Base-by-base conservation (phyloP, 2,113 vertebrate species). In the Eupsittula cactorum region DNA sequence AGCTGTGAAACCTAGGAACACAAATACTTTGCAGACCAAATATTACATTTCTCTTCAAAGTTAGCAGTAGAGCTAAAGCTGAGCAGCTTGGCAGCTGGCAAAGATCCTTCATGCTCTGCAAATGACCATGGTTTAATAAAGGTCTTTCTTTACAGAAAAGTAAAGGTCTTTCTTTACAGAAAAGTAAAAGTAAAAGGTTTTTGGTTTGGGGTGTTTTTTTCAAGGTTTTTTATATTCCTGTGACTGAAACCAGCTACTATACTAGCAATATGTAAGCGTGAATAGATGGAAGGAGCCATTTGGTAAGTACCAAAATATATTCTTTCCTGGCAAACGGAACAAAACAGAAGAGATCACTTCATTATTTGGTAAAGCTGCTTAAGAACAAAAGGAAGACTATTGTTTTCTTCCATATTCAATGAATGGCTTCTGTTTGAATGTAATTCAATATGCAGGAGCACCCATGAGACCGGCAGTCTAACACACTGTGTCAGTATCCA, bases 41-140 rank as follows among this genome's bases (percentile, higher is more conserved):
- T 49, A 94, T 41, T 82, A 82, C 13, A 24, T 33, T 75, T 68
- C 44, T 90, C 60, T 90, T 90, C 52, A 49, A 90, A 96, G 33
- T 44, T 52, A 83, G 50, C 35, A 88, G 76, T 42, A 95, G 93
- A 88, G 59, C 46, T 63, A 83, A 92, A 95, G 41, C 64, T 81
- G 69, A 59, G 93, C 47, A 88, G 53, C 77, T 70, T 86, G 53
- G 67, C 70, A 92, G 50, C 46, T 87, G 62, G 68, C 71, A 90
- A 86, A 92, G 59, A 87, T 77, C 39, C 64, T 80, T 92, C 55
- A 80, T 71, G 55, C 55, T 92, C 73, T 75, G 69, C 33, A 90
- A 86, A 81, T 42, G 73, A 55, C 69, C 29, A 78, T 37, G 68
- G 15, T 93, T 75, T 74, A 88, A 16, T 60, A 60, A 87, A 80